phyloP scores from a whole-genome alignment of 2,888 invertebrate genomes.

The Trileptium ribeirensis region DNA sequence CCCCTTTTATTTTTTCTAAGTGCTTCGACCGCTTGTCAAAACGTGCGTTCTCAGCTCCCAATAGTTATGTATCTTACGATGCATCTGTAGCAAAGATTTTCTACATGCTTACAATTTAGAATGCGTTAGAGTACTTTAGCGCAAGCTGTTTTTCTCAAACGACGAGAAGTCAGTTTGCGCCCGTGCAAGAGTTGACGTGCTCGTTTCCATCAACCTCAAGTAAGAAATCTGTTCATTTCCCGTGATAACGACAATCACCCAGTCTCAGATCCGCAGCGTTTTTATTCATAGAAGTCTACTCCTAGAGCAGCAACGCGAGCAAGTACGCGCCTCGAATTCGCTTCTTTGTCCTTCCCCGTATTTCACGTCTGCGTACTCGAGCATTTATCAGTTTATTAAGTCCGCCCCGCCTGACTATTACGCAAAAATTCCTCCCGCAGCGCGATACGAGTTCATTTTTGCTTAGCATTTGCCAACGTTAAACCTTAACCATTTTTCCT shows the following conservation, averaged over 20 bases:
- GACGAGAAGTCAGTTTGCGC: background rate
- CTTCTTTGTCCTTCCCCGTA: background rate
- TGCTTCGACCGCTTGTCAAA: conserved; percentile 9
- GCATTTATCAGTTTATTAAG: background rate
- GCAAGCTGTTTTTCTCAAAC: background rate
- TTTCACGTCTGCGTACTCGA: background rate
- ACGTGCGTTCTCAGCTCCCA: conserved; percentile 9
- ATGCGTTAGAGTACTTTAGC: background rate
- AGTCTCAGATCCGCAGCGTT: background rate
- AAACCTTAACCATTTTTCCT: too few species aligned
- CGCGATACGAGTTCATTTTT: background rate
- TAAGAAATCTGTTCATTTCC: background rate
- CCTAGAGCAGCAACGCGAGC: background rate
- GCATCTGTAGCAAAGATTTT: background rate
- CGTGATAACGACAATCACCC: background rate
- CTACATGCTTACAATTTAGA: background rate
- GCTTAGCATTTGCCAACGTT: background rate
- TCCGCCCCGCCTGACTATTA: background rate
- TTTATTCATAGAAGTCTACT: background rate
- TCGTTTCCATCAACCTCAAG: background rate
- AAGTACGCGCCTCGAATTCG: background rate
- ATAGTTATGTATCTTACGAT: conserved; percentile 6
- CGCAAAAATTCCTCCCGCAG: background rate
- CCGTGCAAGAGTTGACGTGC: background rate
- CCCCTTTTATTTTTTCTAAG: conserved; percentile 20